A percentile compares a stretch with the other conserved stretches of the same genome.
Conservation (phyloP, 2,888 invertebrate species). For the Actias luna region DNA sequence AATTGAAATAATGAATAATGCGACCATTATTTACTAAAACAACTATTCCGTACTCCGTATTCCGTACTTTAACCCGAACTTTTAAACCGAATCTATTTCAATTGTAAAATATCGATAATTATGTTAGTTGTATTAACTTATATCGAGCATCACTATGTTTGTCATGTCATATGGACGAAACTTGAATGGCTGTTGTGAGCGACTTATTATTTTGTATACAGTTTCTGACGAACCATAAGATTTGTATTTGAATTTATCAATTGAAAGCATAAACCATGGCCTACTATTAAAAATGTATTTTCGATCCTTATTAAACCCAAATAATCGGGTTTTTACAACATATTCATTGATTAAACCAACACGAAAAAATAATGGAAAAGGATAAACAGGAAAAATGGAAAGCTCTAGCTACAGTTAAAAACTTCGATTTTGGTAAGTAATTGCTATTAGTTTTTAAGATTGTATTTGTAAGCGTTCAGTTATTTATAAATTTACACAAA, state of each 20-base stretch:
- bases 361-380: conserved; percentile 52
- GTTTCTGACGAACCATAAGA: neutral
- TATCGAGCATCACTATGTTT: too few species aligned
- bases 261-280: conserved; percentile 23
- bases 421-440: conserved; percentile 70
- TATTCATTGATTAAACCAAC: conserved; percentile 29
- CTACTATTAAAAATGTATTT: conserved; percentile 43
- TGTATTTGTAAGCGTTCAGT: neutral
- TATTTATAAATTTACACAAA: neutral
- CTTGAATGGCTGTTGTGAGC: neutral
- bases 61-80: too few species aligned
- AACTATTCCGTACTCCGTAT: too few species aligned
- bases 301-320: conserved; percentile 49
- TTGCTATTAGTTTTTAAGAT: neutral
- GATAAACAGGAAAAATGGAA: conserved; percentile 67
- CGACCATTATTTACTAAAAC: too few species aligned
- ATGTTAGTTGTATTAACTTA: too few species aligned
- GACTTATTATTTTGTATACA: neutral
- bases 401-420: conserved; percentile 67
- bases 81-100: too few species aligned
- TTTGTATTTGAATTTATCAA: neutral
- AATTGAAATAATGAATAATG: too few species aligned
- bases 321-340: conserved; percentile 55
- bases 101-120: too few species aligned
- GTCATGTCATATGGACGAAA: too few species aligned